A percentile compares a stretch with the other conserved stretches of the same genome.
Conservation (phyloP, 2,113 vertebrate genomes). For the Choloepus hoffmanni region DNA sequence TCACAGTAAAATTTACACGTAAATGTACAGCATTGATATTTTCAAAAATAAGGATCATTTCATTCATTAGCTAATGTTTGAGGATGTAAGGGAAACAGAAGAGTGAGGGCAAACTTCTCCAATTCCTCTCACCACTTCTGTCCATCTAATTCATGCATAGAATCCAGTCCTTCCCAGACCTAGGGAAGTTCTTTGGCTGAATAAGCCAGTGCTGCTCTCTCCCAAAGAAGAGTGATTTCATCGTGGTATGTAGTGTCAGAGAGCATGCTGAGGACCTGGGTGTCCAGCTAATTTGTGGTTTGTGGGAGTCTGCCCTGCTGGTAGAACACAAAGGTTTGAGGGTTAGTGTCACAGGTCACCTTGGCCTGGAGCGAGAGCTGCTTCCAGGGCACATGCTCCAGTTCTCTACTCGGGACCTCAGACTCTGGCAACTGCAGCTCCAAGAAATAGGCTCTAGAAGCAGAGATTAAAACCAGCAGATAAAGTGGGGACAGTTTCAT, state of each 20-base stretch:
- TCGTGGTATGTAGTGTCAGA: no score
- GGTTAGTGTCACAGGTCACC: background rate
- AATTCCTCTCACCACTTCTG: background rate
- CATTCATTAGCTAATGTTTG: background rate
- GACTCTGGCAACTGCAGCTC: background rate
- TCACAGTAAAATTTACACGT: background rate
- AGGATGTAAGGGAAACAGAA: background rate
- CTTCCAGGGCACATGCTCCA: background rate
- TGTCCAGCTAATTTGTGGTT: background rate
- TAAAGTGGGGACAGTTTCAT: background rate
- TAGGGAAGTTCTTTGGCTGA: background rate
- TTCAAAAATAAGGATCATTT: background rate
- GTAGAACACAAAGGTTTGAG: background rate
- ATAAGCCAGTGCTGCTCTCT: background rate
- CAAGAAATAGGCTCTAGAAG: background rate
- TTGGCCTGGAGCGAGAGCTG: background rate
- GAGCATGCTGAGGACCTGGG: background rate
- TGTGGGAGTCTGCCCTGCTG: background rate
- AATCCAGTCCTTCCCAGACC: background rate
- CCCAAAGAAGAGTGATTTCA: background rate
- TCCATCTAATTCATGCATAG: background rate
- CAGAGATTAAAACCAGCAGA: background rate
- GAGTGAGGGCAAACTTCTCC: background rate
- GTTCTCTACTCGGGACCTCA: background rate
- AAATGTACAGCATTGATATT: background rate